Conservation (phyloP, 2,113 vertebrate species). For the Pogona vitticeps region DNA sequence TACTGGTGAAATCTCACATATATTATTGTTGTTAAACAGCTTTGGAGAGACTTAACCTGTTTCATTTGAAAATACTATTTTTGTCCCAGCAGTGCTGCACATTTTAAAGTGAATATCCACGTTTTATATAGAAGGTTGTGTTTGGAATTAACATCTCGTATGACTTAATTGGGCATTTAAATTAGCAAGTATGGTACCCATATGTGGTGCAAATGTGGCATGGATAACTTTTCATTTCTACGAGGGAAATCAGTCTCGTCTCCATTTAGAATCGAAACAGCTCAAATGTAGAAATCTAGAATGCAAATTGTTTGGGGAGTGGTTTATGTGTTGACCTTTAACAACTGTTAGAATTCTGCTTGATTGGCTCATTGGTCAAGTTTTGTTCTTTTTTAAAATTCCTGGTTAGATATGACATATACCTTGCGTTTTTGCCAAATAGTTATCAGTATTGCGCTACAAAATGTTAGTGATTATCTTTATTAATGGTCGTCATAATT, state of each 20-base stretch:
- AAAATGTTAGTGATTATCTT: background rate
- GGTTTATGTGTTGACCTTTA: background rate
- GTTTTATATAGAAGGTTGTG: background rate
- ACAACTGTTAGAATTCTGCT: background rate
- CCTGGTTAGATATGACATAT: background rate
- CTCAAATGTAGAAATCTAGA: background rate
- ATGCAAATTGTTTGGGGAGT: background rate
- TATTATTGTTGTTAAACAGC: background rate
- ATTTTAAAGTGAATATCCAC: background rate
- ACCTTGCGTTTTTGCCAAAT: slow-evolving; percentile 5
- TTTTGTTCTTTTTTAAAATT: background rate
- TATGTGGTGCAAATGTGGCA: background rate
- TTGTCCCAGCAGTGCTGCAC: background rate
- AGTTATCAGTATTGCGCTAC: background rate
- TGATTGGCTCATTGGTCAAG: background rate
- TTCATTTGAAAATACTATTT: slow-evolving; percentile 9
- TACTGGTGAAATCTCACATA: background rate
- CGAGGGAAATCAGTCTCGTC: background rate
- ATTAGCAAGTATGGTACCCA: background rate
- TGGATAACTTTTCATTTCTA: background rate
- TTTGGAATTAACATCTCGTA: background rate
- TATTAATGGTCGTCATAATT: background rate
- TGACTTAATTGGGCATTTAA: slow-evolving; percentile 9
- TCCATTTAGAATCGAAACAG: background rate
- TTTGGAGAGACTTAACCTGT: slow-evolving; percentile 12